Evolutionary conservation across 2,113 vertebrate species (phyloP), one percentile per base, ranked within the genome.

Genomic region (Podarcis cretensis): DNA sequence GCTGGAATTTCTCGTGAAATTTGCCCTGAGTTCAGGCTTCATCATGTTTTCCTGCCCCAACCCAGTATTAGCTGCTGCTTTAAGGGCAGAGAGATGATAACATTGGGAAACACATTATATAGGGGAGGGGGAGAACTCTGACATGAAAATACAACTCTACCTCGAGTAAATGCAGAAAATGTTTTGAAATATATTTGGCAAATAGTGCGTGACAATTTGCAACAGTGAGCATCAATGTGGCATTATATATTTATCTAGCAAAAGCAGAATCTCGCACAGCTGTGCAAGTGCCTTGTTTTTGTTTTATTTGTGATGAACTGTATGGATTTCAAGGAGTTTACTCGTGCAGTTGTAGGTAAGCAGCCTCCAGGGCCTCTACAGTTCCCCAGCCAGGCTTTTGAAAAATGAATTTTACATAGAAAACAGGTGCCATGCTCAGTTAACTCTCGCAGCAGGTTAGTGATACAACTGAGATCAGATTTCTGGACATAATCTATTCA

Each of bases 151-250:
- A 20, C 25, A 48, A 66, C 27, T 85, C 30, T 12, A 57, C 48
- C 6, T 85, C 66, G 7, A 43, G 18, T 43, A 65, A 71, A 0
- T 1, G 23, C 6, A 13, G 2, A 86, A 82, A 82, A 63, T 89
- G 87, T 88, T 25, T 81, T 89, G n/a, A 89, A 30, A 92, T 6
- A 27, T 81, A 65, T 32, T 87, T 69, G 43, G 3, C 30, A 27
- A 90, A 80, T 3, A 77, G 35, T 30, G 12, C 1, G 27, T 63
- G 37, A 16, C 27, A n/a, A 40, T 40, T 20, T 63, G 6, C 37
- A 75, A 82, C 4, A 37, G 10, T 21, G 35, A 81, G 16, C 68
- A 88, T 57, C 10, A 14, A 40, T 63, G 21, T 23, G 57, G 2
- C 30, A 10, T 23, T 79, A 65, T 68, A 35, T 66, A 66, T 63